Evolutionary conservation across 1,140 invertebrate species (phyloP), one percentile per base, ranked within the genome.

Genomic region (Trachymyrmex cornetzi): DNA sequence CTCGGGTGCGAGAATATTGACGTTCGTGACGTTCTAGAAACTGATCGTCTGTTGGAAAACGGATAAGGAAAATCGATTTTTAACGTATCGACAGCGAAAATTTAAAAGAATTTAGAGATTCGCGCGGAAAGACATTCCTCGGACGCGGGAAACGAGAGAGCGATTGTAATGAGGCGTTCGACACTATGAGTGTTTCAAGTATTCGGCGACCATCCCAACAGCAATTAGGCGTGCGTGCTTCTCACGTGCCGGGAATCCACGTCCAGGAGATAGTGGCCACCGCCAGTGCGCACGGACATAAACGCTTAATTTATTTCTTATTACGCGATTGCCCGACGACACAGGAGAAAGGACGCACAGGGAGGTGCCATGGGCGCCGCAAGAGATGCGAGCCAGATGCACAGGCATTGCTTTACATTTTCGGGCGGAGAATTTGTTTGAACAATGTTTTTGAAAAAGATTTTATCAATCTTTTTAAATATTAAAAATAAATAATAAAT

Each of bases 271-370:
- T 69, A 80, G 48, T 63, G 50, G 11, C n/a, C n/a, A 63, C 61
- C 27, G 63, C 11, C 4, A 57, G 0, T 12, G 63, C 19, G 63
- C 63, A 30, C 77, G 22, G 38, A 69, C 48, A 80, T 80, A 57
- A 80, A 80, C 16, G 48, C n/a, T 53, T 80, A 69, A 80, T 80
- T 80, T 80, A 80, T 80, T 48, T 69, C 48, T 80, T 80, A 80
- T 80, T 80, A 80, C 63, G 77, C 63, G 77, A 80, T 69, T 80
- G 63, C 77, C 44, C 38, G 59, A 24, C 44, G 44, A 79, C 61
- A 38, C 61, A 11, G 14, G 63, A 80, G 63, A 80, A 80, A 80
- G 63, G 63, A 69, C 24, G n/a, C 27, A 34, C 14, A 53, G 48
- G 14, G 12, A 64, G 77, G 12, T 66, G 27, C 44, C 77, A 77